phyloP scores from a whole-genome alignment of 2,888 invertebrate genomes.

The Eristalis arbustorum region DNA sequence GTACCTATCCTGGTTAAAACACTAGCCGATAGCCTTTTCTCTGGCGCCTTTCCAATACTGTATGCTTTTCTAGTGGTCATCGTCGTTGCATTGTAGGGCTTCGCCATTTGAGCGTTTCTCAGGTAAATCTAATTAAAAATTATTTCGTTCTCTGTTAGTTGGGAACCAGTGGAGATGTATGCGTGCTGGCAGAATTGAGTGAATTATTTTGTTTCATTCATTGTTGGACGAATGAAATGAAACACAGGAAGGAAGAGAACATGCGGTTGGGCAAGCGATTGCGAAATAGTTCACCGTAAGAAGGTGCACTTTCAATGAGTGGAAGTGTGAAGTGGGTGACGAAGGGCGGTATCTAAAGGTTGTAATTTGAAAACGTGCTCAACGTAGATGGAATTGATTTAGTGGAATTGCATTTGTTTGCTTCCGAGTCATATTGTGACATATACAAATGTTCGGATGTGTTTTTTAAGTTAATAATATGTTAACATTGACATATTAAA shows the following conservation, averaged over 20 bases:
- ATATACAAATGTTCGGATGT: slow-evolving; percentile 10
- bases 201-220: slow-evolving; percentile 56
- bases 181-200: slow-evolving; percentile 27
- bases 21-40: slow-evolving; percentile 29
- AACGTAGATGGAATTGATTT: slow-evolving; percentile 57
- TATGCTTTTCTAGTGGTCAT: slow-evolving; percentile 37
- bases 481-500: slow-evolving; percentile 55
- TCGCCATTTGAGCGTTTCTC: slow-evolving; percentile 57
- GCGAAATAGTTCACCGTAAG: slow-evolving; percentile 41
- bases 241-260: slow-evolving; percentile 11
- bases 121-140: slow-evolving; percentile 76
- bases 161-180: not conserved
- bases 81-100: slow-evolving; percentile 58
- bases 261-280: slow-evolving; percentile 45
- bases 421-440: slow-evolving; percentile 56
- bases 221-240: slow-evolving; percentile 33
- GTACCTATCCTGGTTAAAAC: slow-evolving; percentile 19
- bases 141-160: slow-evolving; percentile 33
- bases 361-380: slow-evolving; percentile 50
- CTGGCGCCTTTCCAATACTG: slow-evolving; percentile 48
- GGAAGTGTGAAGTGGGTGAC: not conserved
- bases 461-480: slow-evolving; percentile 55
- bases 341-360: not conserved
- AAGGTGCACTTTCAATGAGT: not conserved
- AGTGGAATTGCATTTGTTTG: slow-evolving; percentile 61